Evolutionary conservation across 2,113 vertebrate genomes (phyloP).

Genomic region (Collichthys lucidus): DNA sequence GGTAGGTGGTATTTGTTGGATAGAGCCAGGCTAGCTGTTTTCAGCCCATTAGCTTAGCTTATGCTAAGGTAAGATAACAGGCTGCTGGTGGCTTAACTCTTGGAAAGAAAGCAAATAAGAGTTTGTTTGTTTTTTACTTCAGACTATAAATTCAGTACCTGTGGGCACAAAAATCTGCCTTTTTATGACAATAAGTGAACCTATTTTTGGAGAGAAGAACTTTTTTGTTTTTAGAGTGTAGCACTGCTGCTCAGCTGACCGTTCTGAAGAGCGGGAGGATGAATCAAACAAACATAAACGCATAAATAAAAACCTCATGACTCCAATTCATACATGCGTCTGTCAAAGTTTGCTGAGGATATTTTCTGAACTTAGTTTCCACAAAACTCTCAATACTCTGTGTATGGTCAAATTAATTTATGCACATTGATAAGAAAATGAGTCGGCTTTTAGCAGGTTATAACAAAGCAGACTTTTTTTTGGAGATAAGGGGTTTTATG

Average conservation of each 20-base stretch:
- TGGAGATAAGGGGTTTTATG: conserved; percentile 57
- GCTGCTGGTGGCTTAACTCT: not conserved
- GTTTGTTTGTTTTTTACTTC: no score
- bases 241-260: conserved; percentile 28
- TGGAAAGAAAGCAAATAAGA: not conserved
- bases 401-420: conserved; percentile 5
- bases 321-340: not conserved
- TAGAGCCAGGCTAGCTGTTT: not conserved
- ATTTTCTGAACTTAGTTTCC: not conserved
- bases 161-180: not conserved
- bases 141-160: not conserved
- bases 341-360: not conserved
- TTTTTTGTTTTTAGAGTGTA: conserved; percentile 58
- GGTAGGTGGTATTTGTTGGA: not conserved
- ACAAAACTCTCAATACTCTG: conserved; percentile 11
- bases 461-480: conserved; percentile 24
- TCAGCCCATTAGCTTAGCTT: not conserved
- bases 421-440: conserved; percentile 40
- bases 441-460: conserved; percentile 4
- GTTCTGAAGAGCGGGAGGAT: conserved; percentile 46
- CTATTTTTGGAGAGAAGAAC: not conserved
- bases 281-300: not conserved
- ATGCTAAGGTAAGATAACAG: not conserved
- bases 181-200: no score
- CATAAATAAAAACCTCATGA: conserved; percentile 3